Conservation (phyloP, 2,797 vertebrate genomes). For the Anomalospiza imberbis region DNA sequence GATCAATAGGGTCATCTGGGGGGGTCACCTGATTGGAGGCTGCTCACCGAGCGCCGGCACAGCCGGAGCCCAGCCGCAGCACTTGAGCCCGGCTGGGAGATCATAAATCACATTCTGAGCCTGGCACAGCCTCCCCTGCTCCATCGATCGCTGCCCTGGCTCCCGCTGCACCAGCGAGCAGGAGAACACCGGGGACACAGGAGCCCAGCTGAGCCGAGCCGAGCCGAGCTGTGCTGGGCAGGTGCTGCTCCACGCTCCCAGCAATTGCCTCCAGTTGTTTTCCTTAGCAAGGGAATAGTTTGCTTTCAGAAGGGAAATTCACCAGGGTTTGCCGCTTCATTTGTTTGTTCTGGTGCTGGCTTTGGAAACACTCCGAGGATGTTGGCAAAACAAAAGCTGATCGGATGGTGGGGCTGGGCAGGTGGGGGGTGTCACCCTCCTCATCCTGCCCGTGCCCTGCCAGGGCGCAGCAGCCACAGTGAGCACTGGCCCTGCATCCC, state of each 20-base stretch:
- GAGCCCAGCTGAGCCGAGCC: neutral
- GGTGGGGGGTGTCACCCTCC: neutral
- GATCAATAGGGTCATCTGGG: neutral
- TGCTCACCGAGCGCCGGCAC: neutral
- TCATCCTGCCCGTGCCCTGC: neutral
- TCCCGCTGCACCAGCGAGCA: neutral
- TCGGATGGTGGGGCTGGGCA: neutral
- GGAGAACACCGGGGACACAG: neutral
- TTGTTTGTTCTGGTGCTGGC: neutral
- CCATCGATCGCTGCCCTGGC: neutral
- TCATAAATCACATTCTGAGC: neutral
- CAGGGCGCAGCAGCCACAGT: accelerated
- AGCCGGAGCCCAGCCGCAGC: neutral
- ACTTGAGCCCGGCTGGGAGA: neutral
- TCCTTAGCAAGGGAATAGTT: neutral
- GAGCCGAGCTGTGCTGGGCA: accelerated
- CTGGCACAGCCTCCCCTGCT: neutral
- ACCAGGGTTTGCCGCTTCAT: accelerated
- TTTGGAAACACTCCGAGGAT: neutral
- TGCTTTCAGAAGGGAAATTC: neutral
- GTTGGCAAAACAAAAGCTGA: neutral
- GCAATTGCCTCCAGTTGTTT: neutral
- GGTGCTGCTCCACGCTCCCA: neutral
- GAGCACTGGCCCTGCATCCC: accelerated
- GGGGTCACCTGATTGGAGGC: slow-evolving; percentile 44